Conservation (phyloP, 2,113 vertebrate genomes). For the western clawed frog (Xenopus tropicalis) region DNA sequence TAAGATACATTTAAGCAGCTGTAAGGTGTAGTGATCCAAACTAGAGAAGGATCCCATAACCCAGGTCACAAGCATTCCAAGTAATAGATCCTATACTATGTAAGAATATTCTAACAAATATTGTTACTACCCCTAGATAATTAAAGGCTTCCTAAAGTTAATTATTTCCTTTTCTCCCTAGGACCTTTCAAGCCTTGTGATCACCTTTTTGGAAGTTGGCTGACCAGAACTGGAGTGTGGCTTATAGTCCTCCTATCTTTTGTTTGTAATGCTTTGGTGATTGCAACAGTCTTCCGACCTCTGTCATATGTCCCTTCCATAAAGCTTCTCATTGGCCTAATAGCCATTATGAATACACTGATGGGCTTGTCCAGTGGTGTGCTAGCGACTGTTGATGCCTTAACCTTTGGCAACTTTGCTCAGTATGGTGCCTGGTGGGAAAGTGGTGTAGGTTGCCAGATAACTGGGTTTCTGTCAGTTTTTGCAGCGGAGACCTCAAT, state of each 20-base stretch:
- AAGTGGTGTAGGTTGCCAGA: slow-evolving; percentile 76
- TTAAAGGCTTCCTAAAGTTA: too few species aligned
- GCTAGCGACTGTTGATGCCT: slow-evolving; percentile 76
- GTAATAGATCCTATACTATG: too few species aligned
- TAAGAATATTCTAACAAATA: too few species aligned
- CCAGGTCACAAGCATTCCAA: too few species aligned
- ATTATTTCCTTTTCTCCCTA: slow-evolving; percentile 48
- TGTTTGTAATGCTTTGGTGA: slow-evolving; percentile 77
- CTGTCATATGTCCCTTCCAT: slow-evolving; percentile 61
- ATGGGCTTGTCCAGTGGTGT: slow-evolving; percentile 77
- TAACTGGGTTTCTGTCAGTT: slow-evolving; percentile 78
- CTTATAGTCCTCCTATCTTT: slow-evolving; percentile 75
- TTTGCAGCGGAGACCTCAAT: slow-evolving; percentile 83
- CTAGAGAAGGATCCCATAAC: too few species aligned
- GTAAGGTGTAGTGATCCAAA: too few species aligned
- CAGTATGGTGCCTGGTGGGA: slow-evolving; percentile 81
- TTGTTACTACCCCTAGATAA: too few species aligned
- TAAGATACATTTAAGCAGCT: too few species aligned
- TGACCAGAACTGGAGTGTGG: slow-evolving; percentile 87
- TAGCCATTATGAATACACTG: slow-evolving; percentile 76
- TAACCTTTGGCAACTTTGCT: slow-evolving; percentile 85
- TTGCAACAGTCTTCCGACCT: slow-evolving; percentile 74
- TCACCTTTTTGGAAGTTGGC: slow-evolving; percentile 86
- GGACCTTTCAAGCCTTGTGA: slow-evolving; percentile 89
- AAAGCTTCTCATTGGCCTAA: slow-evolving; percentile 79